Evolutionary conservation across 2,113 vertebrate genomes (phyloP), one percentile per base, ranked within the genome.

Genomic region (Romanogobio albipinnatus): DNA sequence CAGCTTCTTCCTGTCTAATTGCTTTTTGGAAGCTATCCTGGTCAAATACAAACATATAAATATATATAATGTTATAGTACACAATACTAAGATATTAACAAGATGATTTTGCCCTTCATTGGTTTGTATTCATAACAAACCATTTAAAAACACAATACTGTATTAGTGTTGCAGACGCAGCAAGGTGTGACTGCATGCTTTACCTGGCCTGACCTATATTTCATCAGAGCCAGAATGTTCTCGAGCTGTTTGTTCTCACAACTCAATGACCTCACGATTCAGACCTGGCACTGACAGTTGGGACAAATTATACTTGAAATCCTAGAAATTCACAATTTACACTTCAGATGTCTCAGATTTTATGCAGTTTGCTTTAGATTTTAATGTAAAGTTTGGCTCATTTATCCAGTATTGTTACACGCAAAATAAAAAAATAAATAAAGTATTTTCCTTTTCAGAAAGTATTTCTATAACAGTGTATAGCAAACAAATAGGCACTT

Each of bases 21-120:
- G 68, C 36, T 8, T 61, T 45, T 66, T 51, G 47, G 24, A 68
- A 66, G 47, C 19, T 49, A 51, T 82, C 39, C 80, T 47, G 75
- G 58, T 71, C 56, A 83, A 85, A 83, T 85, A 17, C 51, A 79
- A 85, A 77, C 39, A 70, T 45, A 71, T 56, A 56, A 7, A 56
- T 22, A 19, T 84, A 19, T 84, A 68, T 75, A 82, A n/a, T 43
- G 81, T 84, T 76, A 76, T 17, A 68, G 56, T 26, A 80, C 6
- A 45, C 66, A 77, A 76, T 77, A 53, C 81, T 26, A 77, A n/a
- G 22, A 82, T 85, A 75, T 59, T 74, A 9, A 53, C 62, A n/a
- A 24, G 9, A 53, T 71, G 7, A 82, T 74, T 83, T 85, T 9
- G 36, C 0, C 17, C 14, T 4, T n/a, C n/a, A n/a, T n/a, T n/a